Percentiles rank a stretch among this genome's conserved stretches.
Evolutionary conservation across 1,140 invertebrate species (phyloP).

Genomic region (Asbolus verrucosus): DNA sequence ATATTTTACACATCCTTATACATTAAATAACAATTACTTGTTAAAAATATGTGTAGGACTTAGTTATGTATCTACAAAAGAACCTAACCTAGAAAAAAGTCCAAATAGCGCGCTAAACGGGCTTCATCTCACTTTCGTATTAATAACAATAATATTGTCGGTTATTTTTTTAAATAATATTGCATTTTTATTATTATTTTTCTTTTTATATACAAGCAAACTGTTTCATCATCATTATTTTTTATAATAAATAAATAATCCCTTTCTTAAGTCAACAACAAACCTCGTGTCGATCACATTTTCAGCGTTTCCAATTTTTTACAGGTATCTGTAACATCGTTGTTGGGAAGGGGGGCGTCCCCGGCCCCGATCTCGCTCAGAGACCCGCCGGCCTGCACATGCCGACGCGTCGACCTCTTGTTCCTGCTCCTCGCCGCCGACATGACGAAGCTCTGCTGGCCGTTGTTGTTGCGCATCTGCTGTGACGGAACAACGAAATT

Average conservation of each 20-base stretch:
- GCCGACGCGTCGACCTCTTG: constrained; percentile 14
- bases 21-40: constrained; percentile 51
- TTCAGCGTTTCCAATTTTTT: constrained; percentile 59
- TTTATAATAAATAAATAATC: constrained; percentile 49
- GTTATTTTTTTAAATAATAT: constrained; percentile 51
- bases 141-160: constrained; percentile 53
- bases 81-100: constrained; percentile 43
- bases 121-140: constrained; percentile 41
- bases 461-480: constrained; percentile 25
- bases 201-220: constrained; percentile 49
- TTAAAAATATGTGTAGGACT: constrained; percentile 40
- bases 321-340: constrained; percentile 51
- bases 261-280: constrained; percentile 50
- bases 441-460: background rate
- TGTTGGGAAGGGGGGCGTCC: constrained; percentile 57
- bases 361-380: constrained; percentile 61
- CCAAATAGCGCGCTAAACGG: constrained; percentile 42
- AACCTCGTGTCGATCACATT: constrained; percentile 51
- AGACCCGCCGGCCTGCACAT: constrained; percentile 2
- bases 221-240: constrained; percentile 28
- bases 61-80: constrained; percentile 39
- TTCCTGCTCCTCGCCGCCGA: constrained; percentile 8
- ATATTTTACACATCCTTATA: constrained; percentile 45
- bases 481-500: constrained; percentile 24
- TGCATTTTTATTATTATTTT: constrained; percentile 44